Evolutionary conservation across 2,888 invertebrate genomes (phyloP), one percentile per base, ranked within the genome.

Genomic region (Helobdella robusta): DNA sequence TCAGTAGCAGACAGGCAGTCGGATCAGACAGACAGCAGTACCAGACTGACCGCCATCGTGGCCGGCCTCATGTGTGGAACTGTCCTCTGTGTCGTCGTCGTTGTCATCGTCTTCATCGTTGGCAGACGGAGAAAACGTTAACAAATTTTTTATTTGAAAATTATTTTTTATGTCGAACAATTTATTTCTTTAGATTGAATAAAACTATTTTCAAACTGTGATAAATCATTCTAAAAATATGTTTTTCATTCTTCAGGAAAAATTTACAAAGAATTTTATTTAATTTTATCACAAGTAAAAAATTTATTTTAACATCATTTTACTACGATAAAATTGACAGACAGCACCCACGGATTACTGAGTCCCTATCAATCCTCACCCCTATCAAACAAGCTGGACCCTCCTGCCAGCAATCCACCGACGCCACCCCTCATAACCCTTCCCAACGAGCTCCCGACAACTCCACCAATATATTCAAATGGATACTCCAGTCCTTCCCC

Each of bases 301-400:
- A 40, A 40, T 15, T 8, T 40, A 40, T 40, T 8, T 40, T 40
- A 15, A 11, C 15, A 15, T 40, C 15, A 11, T 40, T 40, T 40
- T 40, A 11, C 15, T 40, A 40, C 25, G 20, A 2, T 5, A 48
- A 8, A 48, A 48, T 23, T 48, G n/a, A 8, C 56, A 61, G 46
- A 28, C 20, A 20, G 46, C 40, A 61, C 28, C 28, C 32, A 46
- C 23, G 46, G 36, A 15, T 61, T 61, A 15, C 36, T 61, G 15
- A 61, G 46, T 44, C 61, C 61, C 20, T 61, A 61, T 46, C 61
- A 61, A 20, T 61, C 61, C 28, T 61, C 61, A 4, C 61, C 61
- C 11, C 61, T 61, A 11, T 61, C 61, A 6, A 61, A 61, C 61
- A 61, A 61, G 23, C 46, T 46, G 4, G 61, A 61, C 5, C 35